phyloP scores from a whole-genome alignment of 2,888 invertebrate species.

The Malacosoma neustria region DNA sequence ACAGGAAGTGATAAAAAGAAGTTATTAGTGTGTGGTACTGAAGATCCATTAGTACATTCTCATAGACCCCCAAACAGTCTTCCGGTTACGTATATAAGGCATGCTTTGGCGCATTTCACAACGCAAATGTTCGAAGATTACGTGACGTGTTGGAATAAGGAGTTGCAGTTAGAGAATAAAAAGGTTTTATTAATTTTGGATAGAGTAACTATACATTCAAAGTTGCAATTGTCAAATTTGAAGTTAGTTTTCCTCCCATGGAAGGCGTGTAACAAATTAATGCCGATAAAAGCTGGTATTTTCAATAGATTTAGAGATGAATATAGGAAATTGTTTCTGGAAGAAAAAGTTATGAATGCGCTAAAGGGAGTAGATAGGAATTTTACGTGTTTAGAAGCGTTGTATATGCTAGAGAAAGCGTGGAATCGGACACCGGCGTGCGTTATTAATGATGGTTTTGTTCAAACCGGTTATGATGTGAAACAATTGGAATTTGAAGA shows the following conservation, averaged over 20 bases:
- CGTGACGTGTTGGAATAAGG: conserved; percentile 31
- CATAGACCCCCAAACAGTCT: conserved; percentile 26
- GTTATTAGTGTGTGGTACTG: conserved; percentile 31
- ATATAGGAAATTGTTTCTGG: conserved; percentile 25
- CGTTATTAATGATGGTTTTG: conserved; percentile 25
- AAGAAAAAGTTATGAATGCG: conserved; percentile 29
- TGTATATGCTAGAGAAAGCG: conserved; percentile 30
- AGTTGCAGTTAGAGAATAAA: conserved; percentile 20
- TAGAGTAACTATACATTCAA: conserved; percentile 34
- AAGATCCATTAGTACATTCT: conserved; percentile 30
- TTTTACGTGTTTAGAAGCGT: conserved; percentile 31
- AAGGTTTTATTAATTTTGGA: conserved; percentile 30
- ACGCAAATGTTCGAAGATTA: conserved; percentile 37
- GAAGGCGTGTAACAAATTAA: conserved; percentile 30
- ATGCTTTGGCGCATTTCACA: conserved; percentile 31
- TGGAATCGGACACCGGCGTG: conserved; percentile 27
- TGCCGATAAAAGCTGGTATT: conserved; percentile 35
- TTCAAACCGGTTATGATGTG: conserved; percentile 29
- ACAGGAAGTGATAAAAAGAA: conserved; percentile 32
- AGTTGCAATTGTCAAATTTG: conserved; percentile 29
- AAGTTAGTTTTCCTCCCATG: conserved; percentile 36
- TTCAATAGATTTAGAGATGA: conserved; percentile 26
- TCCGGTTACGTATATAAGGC: conserved; percentile 32
- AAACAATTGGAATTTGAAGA: conserved; percentile 12
- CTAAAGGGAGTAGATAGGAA: conserved; percentile 28